phyloP scores from a whole-genome alignment of 2,888 invertebrate species.

The Isotomurus palustris region DNA sequence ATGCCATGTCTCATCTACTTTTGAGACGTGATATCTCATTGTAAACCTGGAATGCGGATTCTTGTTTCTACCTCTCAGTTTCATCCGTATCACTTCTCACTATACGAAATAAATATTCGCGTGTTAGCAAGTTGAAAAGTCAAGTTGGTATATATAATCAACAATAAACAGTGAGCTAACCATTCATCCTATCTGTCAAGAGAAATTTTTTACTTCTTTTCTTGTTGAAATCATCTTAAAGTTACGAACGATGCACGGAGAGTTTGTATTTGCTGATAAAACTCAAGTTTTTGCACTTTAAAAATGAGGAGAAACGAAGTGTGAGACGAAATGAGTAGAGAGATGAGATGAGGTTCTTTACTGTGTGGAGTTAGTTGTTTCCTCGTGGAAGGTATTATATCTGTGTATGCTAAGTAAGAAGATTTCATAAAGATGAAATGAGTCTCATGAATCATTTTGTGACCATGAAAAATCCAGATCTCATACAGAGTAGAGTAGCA shows the following conservation, averaged over 20 bases:
- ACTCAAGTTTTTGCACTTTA: too few relatives aligned
- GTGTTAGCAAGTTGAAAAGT: slow-evolving; percentile 4
- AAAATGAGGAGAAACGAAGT: too few relatives aligned
- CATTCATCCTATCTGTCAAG: slow-evolving; percentile 10
- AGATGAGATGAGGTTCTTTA: too few relatives aligned
- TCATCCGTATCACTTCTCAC: too few relatives aligned
- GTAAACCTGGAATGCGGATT: slow-evolving; percentile 17
- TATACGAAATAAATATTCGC: slow-evolving; percentile 13
- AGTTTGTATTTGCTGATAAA: too few relatives aligned
- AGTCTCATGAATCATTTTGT: too few relatives aligned
- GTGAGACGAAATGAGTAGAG: too few relatives aligned
- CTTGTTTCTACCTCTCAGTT: slow-evolving; percentile 9
- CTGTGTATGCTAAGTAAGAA: not conserved
- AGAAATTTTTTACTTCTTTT: not conserved
- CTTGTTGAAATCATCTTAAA: not conserved
- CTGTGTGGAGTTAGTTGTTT: too few relatives aligned
- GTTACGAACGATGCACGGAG: too few relatives aligned
- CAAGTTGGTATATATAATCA: not conserved
- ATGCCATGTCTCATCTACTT: too few relatives aligned
- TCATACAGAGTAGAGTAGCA: not conserved
- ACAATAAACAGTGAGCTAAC: slow-evolving; percentile 10
- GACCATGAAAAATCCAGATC: slow-evolving; percentile 2
- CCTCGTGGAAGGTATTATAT: too few relatives aligned
- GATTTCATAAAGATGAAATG: too few relatives aligned
- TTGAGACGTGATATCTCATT: slow-evolving; percentile 5